Evolutionary conservation across 2,113 vertebrate species (phyloP).

Genomic region (Brachyhypopomus occidentalis): DNA sequence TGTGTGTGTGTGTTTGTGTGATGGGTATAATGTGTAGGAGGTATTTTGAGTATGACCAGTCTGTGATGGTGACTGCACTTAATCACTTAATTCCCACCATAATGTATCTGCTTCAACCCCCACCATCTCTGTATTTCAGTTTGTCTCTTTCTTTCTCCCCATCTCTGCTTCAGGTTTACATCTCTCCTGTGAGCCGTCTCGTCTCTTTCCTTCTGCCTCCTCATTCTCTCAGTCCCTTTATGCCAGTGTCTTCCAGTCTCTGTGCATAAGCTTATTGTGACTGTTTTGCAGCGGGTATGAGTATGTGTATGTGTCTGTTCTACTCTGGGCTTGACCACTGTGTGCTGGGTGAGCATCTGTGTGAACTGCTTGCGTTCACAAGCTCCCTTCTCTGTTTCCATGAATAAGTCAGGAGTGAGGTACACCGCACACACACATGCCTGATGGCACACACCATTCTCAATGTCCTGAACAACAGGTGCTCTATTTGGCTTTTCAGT

Average conservation of each 20-base stretch:
- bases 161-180: background rate
- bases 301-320: background rate
- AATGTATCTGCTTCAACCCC: background rate
- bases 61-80: constrained; percentile 61
- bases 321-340: constrained; percentile 4
- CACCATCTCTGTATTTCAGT: constrained; percentile 22
- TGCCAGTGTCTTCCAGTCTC: constrained; percentile 8
- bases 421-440: constrained; percentile 36
- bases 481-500: constrained; percentile 55
- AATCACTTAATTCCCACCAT: constrained; percentile 67
- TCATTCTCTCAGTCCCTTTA: background rate
- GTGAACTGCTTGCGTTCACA: constrained; percentile 35
- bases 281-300: background rate
- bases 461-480: constrained; percentile 57
- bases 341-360: constrained; percentile 29
- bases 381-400: constrained; percentile 69
- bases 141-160: constrained; percentile 13
- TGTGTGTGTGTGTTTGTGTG: background rate
- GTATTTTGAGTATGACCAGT: background rate
- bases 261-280: background rate
- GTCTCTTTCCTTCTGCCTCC: background rate
- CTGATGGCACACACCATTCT: background rate
- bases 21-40: background rate
- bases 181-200: too few species aligned
- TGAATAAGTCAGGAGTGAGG: constrained; percentile 74